These are phyloP conservation scores for Paedocypris micromegethes DNA, from an alignment of 2,797 vertebrate genomes.

Conservation along the genomic window DNA sequence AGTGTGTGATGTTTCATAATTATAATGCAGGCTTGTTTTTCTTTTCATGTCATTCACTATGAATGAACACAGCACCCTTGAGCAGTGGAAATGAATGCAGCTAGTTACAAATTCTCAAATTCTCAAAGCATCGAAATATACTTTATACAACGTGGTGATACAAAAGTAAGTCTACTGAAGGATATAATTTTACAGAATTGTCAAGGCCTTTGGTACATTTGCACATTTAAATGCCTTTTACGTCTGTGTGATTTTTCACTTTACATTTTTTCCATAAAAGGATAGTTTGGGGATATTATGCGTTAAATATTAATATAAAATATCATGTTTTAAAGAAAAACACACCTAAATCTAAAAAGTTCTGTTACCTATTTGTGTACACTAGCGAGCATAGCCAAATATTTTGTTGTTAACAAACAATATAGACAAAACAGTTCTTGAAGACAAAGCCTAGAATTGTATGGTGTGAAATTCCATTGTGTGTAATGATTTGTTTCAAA, in stretches of 20 bases:
- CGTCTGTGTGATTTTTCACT: conserved; percentile 7
- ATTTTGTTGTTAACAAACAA: no score
- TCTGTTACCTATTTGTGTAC: background rate
- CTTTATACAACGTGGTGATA: background rate
- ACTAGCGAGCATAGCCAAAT: no score
- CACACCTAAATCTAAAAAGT: conserved; percentile 48
- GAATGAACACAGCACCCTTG: conserved; percentile 60
- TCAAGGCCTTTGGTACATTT: background rate
- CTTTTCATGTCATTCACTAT: conserved; percentile 65
- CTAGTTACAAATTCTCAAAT: conserved; percentile 8
- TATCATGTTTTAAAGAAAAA: conserved; percentile 48
- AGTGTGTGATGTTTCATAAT: conserved; percentile 71
- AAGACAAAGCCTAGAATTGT: no score
- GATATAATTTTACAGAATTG: background rate
- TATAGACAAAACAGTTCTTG: no score
- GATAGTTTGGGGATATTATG: no score
- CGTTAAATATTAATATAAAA: conserved; percentile 57
- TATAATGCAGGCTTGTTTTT: conserved; percentile 63
- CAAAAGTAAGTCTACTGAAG: no score
- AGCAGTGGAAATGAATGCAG: conserved; percentile 50
- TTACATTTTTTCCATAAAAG: no score
- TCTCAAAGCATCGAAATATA: background rate
- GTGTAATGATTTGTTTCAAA: no score
- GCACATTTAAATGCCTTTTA: no score
- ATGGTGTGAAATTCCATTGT: no score